These are phyloP conservation scores for Drosophila trichaetosa DNA, from an alignment of 2,888 invertebrate genomes.

Conservation along the genomic window DNA sequence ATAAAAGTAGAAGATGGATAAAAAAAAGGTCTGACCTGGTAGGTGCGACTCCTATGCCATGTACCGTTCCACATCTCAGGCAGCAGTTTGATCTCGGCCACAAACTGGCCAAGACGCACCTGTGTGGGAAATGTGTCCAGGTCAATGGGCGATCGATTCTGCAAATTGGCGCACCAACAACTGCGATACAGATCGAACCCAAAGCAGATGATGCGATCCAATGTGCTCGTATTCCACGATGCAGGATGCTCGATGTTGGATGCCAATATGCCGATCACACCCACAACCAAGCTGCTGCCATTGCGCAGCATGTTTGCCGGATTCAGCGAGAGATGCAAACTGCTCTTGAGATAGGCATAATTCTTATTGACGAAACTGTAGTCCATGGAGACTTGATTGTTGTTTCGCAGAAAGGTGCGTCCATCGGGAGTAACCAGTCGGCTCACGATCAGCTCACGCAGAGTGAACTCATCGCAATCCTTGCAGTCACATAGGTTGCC, in stretches of 20 bases:
- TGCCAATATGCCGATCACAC: constrained; percentile 71
- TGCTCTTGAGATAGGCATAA: constrained; percentile 78
- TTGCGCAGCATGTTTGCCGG: constrained; percentile 63
- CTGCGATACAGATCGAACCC: constrained; percentile 76
- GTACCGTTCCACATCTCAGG: constrained; percentile 52
- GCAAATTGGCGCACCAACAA: constrained; percentile 67
- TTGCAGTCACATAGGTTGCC: constrained; percentile 59
- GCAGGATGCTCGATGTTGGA: constrained; percentile 83
- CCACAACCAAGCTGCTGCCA: constrained; percentile 78
- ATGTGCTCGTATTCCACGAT: constrained; percentile 77
- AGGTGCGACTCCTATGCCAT: constrained; percentile 64
- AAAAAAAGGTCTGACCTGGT: constrained; percentile 22
- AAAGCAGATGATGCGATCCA: constrained; percentile 81
- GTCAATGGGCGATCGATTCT: constrained; percentile 51
- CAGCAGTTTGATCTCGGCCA: constrained; percentile 58
- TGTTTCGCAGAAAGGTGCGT: constrained; percentile 58
- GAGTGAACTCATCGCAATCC: constrained; percentile 53
- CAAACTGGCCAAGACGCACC: constrained; percentile 79
- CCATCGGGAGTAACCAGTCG: constrained; percentile 76
- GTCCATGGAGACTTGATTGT: constrained; percentile 57
- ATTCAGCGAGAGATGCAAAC: constrained; percentile 73
- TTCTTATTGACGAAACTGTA: constrained; percentile 74
- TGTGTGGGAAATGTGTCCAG: constrained; percentile 77
- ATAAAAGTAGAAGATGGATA: not conserved
- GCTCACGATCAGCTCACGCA: constrained; percentile 77